Percentiles rank a stretch among this genome's conserved stretches.
These are phyloP conservation scores for Todiramphus saurophagus DNA, from an alignment of 2,113 vertebrate genomes.

Conservation along the genomic window DNA sequence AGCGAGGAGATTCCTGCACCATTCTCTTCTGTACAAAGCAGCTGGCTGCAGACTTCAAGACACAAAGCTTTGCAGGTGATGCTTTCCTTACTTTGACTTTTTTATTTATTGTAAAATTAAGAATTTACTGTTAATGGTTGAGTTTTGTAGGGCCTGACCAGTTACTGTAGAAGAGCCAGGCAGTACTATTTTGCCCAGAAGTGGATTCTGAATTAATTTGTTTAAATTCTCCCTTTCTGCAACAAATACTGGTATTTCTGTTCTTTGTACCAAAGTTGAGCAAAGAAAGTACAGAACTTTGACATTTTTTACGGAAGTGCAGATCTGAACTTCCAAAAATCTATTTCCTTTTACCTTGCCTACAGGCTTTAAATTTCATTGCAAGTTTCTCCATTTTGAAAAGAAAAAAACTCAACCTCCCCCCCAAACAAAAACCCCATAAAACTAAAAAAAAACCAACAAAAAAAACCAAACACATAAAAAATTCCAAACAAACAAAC, in stretches of 20 bases:
- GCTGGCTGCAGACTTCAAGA: background rate
- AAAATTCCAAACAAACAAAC: no score
- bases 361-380: background rate
- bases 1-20: background rate
- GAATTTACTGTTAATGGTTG: background rate
- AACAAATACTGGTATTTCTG: background rate
- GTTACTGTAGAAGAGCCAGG: background rate
- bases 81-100: background rate
- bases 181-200: background rate
- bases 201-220: background rate
- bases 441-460: no score
- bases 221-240: background rate
- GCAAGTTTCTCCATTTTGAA: background rate
- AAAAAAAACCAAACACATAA: no score
- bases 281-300: background rate
- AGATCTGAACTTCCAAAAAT: background rate
- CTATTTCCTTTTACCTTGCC: background rate
- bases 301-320: background rate
- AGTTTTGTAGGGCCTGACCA: background rate
- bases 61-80: background rate
- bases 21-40: background rate
- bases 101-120: background rate
- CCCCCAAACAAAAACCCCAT: no score
- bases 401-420: background rate
- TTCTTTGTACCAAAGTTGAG: background rate